Conservation (phyloP, 2,797 vertebrate genomes). For the Peromyscus nudipes region DNA sequence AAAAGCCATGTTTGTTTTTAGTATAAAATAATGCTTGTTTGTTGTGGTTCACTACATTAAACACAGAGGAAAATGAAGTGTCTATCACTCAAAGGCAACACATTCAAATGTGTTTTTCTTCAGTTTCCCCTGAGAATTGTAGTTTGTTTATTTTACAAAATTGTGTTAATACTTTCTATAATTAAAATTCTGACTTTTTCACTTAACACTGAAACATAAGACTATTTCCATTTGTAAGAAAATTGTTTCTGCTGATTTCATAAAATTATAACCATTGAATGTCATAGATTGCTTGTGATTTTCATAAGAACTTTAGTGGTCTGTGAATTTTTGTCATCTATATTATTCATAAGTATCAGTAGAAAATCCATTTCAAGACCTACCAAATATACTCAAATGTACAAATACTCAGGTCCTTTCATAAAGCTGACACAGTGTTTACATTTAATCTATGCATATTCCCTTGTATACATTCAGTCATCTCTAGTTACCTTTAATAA, state of each 20-base stretch:
- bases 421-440: background rate
- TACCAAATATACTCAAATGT: background rate
- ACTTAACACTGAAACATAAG: conserved; percentile 65
- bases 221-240: conserved; percentile 9
- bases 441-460: background rate
- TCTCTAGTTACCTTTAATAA: background rate
- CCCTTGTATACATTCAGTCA: background rate
- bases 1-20: conserved; percentile 77
- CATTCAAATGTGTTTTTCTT: conserved; percentile 73
- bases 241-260: conserved; percentile 45
- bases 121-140: conserved; percentile 71
- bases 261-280: conserved; percentile 21
- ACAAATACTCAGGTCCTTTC: background rate
- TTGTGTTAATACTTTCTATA: conserved; percentile 58
- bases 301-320: background rate
- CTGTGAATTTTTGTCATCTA: background rate
- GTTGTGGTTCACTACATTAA: conserved; percentile 62
- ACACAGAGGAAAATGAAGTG: conserved; percentile 57
- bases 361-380: background rate
- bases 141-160: conserved; percentile 72
- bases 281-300: background rate
- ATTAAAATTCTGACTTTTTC: conserved; percentile 66
- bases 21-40: conserved; percentile 70
- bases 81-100: conserved; percentile 73
- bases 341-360: background rate